Percentiles rank a stretch among this genome's conserved stretches.
phyloP scores from a whole-genome alignment of 2,797 vertebrate genomes.

The Betta splendens region DNA sequence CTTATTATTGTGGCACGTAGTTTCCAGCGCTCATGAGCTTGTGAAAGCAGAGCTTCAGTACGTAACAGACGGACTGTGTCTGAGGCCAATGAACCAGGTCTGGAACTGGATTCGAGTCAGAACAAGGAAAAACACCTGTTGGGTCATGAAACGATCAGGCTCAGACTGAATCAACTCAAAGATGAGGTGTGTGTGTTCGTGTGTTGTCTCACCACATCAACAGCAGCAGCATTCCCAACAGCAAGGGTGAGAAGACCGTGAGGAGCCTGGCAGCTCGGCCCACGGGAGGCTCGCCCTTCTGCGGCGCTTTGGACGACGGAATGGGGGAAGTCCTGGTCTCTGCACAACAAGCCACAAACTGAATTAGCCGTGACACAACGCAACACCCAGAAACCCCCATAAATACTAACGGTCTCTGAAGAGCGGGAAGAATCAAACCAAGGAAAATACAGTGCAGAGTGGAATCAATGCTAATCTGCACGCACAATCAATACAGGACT shows the following conservation, averaged over 20 bases:
- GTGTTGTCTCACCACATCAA: constrained; percentile 69
- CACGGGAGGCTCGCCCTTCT: constrained; percentile 70
- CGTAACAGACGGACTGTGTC: no score
- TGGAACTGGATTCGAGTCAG: no score
- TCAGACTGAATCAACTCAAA: constrained; percentile 46
- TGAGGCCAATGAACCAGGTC: no score
- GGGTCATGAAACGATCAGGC: constrained; percentile 49
- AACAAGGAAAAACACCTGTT: constrained; percentile 14
- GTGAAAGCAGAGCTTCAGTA: no score
- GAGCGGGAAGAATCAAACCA: constrained; percentile 47
- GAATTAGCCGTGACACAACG: constrained; percentile 22
- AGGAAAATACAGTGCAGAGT: constrained; percentile 55
- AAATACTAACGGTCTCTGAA: constrained; percentile 41
- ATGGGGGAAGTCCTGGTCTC: constrained; percentile 82
- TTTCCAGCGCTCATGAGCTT: no score
- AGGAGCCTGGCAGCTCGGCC: constrained; percentile 66
- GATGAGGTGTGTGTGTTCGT: constrained; percentile 21
- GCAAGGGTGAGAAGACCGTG: constrained; percentile 69
- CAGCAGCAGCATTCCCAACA: constrained; percentile 76
- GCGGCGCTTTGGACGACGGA: constrained; percentile 81
- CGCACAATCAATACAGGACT: constrained; percentile 67
- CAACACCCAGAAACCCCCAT: constrained; percentile 11
- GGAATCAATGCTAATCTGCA: constrained; percentile 76
- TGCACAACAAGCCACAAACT: constrained; percentile 46
- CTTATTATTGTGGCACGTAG: no score